phyloP scores from a whole-genome alignment of 1,140 invertebrate genomes.

The Philopotamus ludificatus region DNA sequence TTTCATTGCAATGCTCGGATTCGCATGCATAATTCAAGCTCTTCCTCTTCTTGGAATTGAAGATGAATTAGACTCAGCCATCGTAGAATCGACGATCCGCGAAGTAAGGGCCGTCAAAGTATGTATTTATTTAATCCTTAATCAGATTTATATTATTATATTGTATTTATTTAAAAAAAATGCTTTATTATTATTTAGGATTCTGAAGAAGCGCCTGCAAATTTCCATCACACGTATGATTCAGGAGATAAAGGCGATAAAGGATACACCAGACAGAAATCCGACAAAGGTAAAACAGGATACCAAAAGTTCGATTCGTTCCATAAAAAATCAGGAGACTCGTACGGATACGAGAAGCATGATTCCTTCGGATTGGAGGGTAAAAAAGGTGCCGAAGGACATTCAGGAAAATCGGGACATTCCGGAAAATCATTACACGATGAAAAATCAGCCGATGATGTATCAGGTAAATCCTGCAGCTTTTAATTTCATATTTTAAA shows the following conservation, averaged over 20 bases:
- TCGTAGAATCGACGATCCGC: slow-evolving; percentile 50
- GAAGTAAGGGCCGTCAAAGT: slow-evolving; percentile 53
- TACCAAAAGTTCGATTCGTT: slow-evolving; percentile 70
- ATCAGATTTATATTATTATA: not conserved
- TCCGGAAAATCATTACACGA: no score
- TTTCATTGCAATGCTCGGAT: slow-evolving; percentile 19
- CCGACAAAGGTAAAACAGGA: slow-evolving; percentile 65
- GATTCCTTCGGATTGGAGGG: slow-evolving; percentile 59
- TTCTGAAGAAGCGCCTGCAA: slow-evolving; percentile 29
- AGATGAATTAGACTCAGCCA: slow-evolving; percentile 47
- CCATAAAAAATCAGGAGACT: slow-evolving; percentile 69
- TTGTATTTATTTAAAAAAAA: not conserved
- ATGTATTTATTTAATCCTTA: slow-evolving; percentile 32
- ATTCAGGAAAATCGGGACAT: no score
- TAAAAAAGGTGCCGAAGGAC: slow-evolving; percentile 44
- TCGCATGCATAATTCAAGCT: slow-evolving; percentile 12
- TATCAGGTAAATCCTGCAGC: no score
- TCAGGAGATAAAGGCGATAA: slow-evolving; percentile 62
- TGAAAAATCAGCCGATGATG: slow-evolving; percentile 27
- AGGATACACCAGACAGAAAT: slow-evolving; percentile 63
- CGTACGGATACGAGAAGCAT: slow-evolving; percentile 68
- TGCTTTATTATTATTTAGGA: slow-evolving; percentile 10
- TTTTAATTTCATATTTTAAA: no score
- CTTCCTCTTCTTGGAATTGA: slow-evolving; percentile 41
- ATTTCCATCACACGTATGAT: slow-evolving; percentile 50